Evolutionary conservation across 2,888 invertebrate genomes (phyloP), one percentile per base, ranked within the genome.

Genomic region (Scaptomyza reducta): DNA sequence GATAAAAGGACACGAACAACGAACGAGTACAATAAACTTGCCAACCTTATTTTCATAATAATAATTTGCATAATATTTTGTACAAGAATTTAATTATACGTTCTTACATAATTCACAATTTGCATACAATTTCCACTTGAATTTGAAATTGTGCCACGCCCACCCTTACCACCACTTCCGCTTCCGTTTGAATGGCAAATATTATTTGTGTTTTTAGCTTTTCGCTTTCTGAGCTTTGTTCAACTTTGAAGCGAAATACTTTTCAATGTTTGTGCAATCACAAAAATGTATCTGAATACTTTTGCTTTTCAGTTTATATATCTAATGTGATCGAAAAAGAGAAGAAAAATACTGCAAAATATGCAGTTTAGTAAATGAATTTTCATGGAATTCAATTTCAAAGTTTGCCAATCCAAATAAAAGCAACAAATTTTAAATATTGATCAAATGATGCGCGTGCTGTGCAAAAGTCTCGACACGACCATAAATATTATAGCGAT

Each of bases 31-130:
- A 35, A 35, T 35, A 35, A 49, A 31, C 11, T 42, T 42, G 42
- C 13, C 16, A 18, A 41, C 11, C 54, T 2, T 6, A n/a, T 66
- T 64, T 38, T 38, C 14, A 33, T 49, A n/a, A 5, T n/a, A 38
- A 53, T 61, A 64, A 80, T 83, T 83, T 84, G 72, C 85, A 81
- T 83, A 80, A 79, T 71, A 73, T 84, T 72, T 63, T 55, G 31
- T 54, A 62, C n/a, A 54, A 68, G 60, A 81, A 85, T 87, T 83
- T 81, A 85, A 87, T 87, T 87, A 87, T 72, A 57, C 50, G 64
- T 54, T 45, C 66, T 58, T 62, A 79, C 83, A 76, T 82, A 79
- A 61, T 76, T 82, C 53, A 70, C 60, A 78, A 81, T 87, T 87
- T 74, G 76, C 87, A 85, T 85, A 78, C 35, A 81, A 81, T 76